Base-by-base conservation (phyloP, 2,113 vertebrate species). In the Apistogramma diplotaenia region DNA sequence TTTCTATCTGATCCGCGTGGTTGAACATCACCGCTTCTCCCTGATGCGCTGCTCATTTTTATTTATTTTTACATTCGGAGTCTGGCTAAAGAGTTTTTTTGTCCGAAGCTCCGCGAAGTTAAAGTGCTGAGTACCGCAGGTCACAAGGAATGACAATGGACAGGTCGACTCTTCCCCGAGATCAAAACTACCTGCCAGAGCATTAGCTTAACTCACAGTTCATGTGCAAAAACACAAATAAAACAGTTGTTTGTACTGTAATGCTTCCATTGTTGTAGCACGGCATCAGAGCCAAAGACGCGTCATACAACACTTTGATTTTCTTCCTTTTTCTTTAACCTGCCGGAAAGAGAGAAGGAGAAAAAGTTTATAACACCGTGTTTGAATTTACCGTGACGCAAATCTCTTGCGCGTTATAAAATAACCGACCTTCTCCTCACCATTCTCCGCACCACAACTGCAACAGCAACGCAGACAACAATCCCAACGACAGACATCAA, bases 401-500 rank as follows among this genome's bases (percentile, higher is more conserved):
- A 3, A 37, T 43, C 1, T 0, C 21, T 1, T 2, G n/a, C 23
- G 16, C n/a, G 2, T 18, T 9, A 8, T 74, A 15, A 61, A 62
- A 25, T 8, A 31, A 2, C 80, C 83, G 25, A 91, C 88, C 78
- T 60, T 35, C 60, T 74, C 4, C 8, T 27, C 0, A 56, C 0
- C 6, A 43, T n/a, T n/a, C n/a, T n/a, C n/a, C n/a, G n/a, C n/a
- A n/a, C n/a, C n/a, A n/a, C n/a, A 21, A 5, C 35, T 12, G 7
- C 27, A 29, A 21, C 46, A 29, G n/a, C 29, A 19, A 60, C 1
- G 54, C 35, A 33, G 10, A 0, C n/a, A 3, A 51, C 0, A 0
- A 82, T 0, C 2, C 46, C 0, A 8, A 27, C 0, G 19, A 1
- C 2, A 2, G 60, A 6, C 4, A 62, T 1, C 6, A 78, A 0